Base-by-base conservation (phyloP, 2,888 invertebrate species). In the Perizoma affinitatum region DNA sequence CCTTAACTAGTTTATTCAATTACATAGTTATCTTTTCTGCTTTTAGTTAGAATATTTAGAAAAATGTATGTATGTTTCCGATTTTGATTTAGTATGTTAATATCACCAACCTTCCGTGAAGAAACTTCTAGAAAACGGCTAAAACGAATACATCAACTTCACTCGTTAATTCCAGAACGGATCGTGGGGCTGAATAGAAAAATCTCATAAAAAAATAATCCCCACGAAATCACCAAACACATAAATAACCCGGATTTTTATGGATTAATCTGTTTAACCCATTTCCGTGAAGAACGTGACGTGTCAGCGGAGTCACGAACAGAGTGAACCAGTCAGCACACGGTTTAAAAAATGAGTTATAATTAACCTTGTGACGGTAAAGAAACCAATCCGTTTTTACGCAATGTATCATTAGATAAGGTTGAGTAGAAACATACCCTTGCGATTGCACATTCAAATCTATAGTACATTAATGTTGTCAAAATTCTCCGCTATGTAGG, bases 341-440 rank as follows among this genome's bases (percentile, higher is more conserved):
- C 76, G 77, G 75, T 80, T 78, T 80, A 73, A 77, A 83, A 83
- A 83, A 84, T 80, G 79, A 75, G 68, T 66, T 73, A 80, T 80
- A 82, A 79, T 76, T 74, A 76, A 75, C 77, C 75, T 73, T 67
- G 71, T 38, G 5, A 38, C 38, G 22, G 22, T 22, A 22, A 22
- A 1, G 22, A 22, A 22, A 22, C 22, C 22, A 22, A 22, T 22
- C 22, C 22, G 22, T 22, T 22, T 22, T 22, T 22, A 22, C 22
- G 3, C 22, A 22, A 22, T 22, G 22, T 22, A 22, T 22, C 22
- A 22, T 22, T 22, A 22, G 22, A 22, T 2, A 22, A 22, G 22
- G 22, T 22, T 22, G 22, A 22, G 22, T 22, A 22, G 22, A 22
- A 22, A 22, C 22, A 22, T 3, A 22, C 22, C 22, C 68, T 59